phyloP scores from a whole-genome alignment of 1,140 invertebrate species.

The Gonatopus flavifemur region DNA sequence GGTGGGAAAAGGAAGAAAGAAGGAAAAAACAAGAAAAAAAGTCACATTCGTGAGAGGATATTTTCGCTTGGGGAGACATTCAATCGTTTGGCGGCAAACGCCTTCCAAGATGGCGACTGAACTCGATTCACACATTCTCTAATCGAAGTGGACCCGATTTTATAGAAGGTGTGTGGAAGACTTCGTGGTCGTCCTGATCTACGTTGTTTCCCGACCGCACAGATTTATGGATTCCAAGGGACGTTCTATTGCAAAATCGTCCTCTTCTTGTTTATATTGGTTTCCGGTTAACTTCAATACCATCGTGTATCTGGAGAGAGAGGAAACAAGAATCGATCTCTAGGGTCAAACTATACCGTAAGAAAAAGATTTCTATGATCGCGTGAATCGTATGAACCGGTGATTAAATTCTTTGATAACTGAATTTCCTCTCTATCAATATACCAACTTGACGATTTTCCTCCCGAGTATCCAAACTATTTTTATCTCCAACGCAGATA shows the following conservation, averaged over 20 bases:
- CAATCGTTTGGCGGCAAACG: constrained; percentile 35
- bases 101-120: constrained; percentile 31
- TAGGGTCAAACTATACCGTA: not conserved
- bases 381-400: constrained; percentile 32
- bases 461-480: too few species aligned
- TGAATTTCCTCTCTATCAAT: constrained; percentile 34
- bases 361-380: not conserved
- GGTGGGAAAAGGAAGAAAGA: not conserved
- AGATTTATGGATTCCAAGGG: constrained; percentile 34
- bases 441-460: too few species aligned
- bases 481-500: too few species aligned
- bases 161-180: too few species aligned
- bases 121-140: constrained; percentile 16
- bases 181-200: too few species aligned
- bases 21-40: not conserved
- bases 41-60: constrained; percentile 4
- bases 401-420: constrained; percentile 25
- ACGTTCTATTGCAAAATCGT: constrained; percentile 29
- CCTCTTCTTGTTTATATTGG: too few species aligned
- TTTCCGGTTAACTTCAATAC: too few species aligned
- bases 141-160: too few species aligned
- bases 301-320: too few species aligned
- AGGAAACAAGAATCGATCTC: too few species aligned
- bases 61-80: constrained; percentile 37
- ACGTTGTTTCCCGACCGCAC: too few species aligned